A percentile compares a stretch with the other conserved stretches of the same genome.
These are phyloP conservation scores for Danio aesculapii DNA, from an alignment of 2,797 vertebrate genomes.

Conservation along the genomic window DNA sequence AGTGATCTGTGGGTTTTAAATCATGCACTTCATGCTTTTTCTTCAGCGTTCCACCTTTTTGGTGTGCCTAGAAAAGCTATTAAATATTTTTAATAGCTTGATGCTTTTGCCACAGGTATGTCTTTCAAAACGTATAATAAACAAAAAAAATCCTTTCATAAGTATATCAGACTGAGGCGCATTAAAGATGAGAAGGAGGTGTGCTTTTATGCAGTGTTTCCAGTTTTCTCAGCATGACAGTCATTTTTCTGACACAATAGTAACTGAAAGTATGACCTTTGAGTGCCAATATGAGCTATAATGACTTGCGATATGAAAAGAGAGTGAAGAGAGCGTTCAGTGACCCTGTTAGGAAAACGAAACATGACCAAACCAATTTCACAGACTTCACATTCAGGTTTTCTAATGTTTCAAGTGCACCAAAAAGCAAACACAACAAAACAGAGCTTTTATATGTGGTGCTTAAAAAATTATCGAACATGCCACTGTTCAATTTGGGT, in stretches of 20 bases:
- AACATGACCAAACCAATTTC: constrained; percentile 16
- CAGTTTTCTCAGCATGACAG: constrained; percentile 31
- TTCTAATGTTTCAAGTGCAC: neutral
- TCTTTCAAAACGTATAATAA: constrained; percentile 47
- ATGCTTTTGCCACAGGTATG: constrained; percentile 29
- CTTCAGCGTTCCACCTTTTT: neutral
- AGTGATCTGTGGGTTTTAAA: constrained; percentile 2
- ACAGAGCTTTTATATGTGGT: constrained; percentile 9
- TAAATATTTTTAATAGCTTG: constrained; percentile 40
- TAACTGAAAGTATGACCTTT: constrained; percentile 52
- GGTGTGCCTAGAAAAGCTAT: constrained; percentile 23
- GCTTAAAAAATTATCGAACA: no score
- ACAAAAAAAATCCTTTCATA: constrained; percentile 28
- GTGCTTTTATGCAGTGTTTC: constrained; percentile 4
- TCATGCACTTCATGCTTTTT: neutral
- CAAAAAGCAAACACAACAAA: constrained; percentile 19
- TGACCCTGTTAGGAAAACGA: constrained; percentile 39
- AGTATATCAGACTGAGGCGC: constrained; percentile 21
- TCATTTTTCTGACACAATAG: constrained; percentile 52
- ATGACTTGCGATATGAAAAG: constrained; percentile 42
- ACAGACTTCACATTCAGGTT: neutral
- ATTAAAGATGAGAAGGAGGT: constrained; percentile 42
- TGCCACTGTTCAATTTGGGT: no score
- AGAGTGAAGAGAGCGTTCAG: constrained; percentile 15
- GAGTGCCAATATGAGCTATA: constrained; percentile 40